phyloP scores from a whole-genome alignment of 2,113 vertebrate species.

The Oreochromis niloticus region DNA sequence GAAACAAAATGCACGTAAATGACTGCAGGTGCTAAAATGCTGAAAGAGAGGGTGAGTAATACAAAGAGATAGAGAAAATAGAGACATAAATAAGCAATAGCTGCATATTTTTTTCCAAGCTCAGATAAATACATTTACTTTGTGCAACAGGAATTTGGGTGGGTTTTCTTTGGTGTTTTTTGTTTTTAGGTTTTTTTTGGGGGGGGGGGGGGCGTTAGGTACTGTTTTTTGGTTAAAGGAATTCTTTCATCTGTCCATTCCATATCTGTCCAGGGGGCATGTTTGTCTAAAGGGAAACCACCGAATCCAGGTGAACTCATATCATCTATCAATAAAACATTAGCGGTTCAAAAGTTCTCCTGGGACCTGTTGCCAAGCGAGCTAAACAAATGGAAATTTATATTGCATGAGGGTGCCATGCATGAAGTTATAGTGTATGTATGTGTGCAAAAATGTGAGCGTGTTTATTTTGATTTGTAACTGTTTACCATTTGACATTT shows the following conservation, averaged over 20 bases:
- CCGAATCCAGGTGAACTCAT: conserved; percentile 18
- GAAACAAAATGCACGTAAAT: conserved; percentile 19
- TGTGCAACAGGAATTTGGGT: background rate
- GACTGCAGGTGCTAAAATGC: conserved; percentile 16
- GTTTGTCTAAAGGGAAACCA: background rate
- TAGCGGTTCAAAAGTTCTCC: conserved; percentile 42
- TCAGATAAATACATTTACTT: conserved; percentile 16
- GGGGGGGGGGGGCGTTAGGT: background rate
- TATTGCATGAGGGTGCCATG: conserved; percentile 49
- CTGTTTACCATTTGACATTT: conserved; percentile 64
- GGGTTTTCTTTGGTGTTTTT: background rate
- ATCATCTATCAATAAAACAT: conserved; percentile 59
- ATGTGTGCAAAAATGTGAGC: background rate
- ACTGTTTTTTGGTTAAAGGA: background rate
- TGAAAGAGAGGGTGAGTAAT: background rate
- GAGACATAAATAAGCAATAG: conserved; percentile 24
- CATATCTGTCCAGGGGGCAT: background rate
- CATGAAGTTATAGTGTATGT: background rate
- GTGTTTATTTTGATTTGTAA: background rate
- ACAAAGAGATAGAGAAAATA: background rate
- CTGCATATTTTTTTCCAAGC: background rate
- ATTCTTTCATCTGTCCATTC: background rate
- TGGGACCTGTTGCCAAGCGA: conserved; percentile 28
- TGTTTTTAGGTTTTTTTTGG: too few species aligned
- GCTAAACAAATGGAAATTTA: conserved; percentile 66